Evolutionary conservation across 2,888 invertebrate genomes (phyloP).

Genomic region (Cryptus viduatorius): DNA sequence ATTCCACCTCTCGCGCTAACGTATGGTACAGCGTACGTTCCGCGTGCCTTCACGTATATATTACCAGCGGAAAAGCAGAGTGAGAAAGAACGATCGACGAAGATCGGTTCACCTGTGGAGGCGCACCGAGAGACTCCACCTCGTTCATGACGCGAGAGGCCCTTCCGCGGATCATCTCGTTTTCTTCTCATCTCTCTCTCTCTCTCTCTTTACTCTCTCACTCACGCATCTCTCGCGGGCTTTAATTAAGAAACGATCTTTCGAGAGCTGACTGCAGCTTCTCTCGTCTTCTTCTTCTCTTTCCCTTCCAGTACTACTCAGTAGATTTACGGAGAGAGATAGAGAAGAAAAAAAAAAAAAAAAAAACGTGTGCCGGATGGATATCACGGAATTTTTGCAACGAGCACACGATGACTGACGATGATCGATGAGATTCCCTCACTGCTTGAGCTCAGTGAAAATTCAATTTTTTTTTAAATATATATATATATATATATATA

Average conservation of each 20-base stretch:
- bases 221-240: conserved; percentile 68
- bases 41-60: conserved; percentile 52
- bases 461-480: not conserved
- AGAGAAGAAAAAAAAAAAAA: conserved; percentile 40
- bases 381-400: conserved; percentile 73
- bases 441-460: conserved; percentile 60
- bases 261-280: conserved; percentile 70
- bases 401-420: conserved; percentile 76
- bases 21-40: conserved; percentile 44
- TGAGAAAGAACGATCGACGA: conserved; percentile 40
- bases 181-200: conserved; percentile 31
- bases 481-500: not conserved
- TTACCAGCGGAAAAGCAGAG: conserved; percentile 61
- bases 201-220: conserved; percentile 48
- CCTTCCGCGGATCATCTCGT: conserved; percentile 61
- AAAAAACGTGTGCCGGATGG: conserved; percentile 57
- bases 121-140: conserved; percentile 62
- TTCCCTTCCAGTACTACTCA: conserved; percentile 35
- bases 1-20: conserved; percentile 68
- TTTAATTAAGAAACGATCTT: conserved; percentile 80
- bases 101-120: conserved; percentile 56
- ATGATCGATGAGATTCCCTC: conserved; percentile 79
- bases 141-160: conserved; percentile 65
- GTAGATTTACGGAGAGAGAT: conserved; percentile 19
- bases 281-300: conserved; percentile 62